Conservation (phyloP, 1,140 invertebrate species). For the Triops cancriformis region DNA sequence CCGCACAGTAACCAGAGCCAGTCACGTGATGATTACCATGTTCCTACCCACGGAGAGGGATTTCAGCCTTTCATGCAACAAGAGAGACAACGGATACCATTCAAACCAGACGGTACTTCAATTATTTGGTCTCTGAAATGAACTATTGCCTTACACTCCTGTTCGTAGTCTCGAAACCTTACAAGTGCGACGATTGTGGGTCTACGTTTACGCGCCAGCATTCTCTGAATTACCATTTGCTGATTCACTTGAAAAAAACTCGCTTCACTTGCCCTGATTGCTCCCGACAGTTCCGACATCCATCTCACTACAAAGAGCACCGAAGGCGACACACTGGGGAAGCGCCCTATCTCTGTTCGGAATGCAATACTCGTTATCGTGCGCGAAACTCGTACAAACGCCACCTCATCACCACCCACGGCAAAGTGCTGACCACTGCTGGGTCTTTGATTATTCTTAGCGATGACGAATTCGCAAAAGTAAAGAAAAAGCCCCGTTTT, state of each 20-base stretch:
- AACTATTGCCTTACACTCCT: slow-evolving; percentile 22
- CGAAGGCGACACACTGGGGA: slow-evolving; percentile 55
- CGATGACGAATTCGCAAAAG: slow-evolving; percentile 49
- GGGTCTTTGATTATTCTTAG: slow-evolving; percentile 47
- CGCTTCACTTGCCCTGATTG: slow-evolving; percentile 55
- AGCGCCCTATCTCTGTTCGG: slow-evolving; percentile 54
- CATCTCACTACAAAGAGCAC: slow-evolving; percentile 59
- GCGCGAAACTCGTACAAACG: slow-evolving; percentile 57
- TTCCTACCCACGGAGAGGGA: background rate
- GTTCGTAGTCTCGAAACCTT: slow-evolving; percentile 52
- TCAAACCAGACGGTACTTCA: background rate
- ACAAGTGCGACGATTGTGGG: slow-evolving; percentile 52
- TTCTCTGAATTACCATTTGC: slow-evolving; percentile 58
- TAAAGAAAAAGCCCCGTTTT: slow-evolving; percentile 40
- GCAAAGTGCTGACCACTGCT: slow-evolving; percentile 50
- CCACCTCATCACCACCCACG: slow-evolving; percentile 51
- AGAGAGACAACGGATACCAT: background rate
- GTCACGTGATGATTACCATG: no score
- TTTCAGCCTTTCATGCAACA: background rate
- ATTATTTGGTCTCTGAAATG: background rate
- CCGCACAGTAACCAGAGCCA: background rate
- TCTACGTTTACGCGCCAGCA: slow-evolving; percentile 57
- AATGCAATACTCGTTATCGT: slow-evolving; percentile 54
- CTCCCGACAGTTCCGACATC: slow-evolving; percentile 55
- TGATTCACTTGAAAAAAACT: slow-evolving; percentile 57